Evolutionary conservation across 2,888 invertebrate genomes (phyloP), one percentile per base, ranked within the genome.

Genomic region (Cyrtodaria siliqua): DNA sequence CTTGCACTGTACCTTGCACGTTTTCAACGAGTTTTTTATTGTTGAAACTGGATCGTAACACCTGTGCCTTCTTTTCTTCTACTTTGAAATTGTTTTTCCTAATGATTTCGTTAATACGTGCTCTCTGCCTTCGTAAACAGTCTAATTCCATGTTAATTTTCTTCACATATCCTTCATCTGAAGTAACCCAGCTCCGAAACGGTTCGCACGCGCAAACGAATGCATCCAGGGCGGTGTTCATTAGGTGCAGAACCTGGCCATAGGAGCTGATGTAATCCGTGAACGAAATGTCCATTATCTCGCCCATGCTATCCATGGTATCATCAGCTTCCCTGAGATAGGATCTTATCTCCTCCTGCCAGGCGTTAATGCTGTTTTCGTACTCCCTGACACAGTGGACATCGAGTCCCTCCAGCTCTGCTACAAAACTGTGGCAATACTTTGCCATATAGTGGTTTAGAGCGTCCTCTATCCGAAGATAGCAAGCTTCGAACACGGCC

Each of bases 381-480:
- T 90, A 90, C 14, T 86, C 87, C 53, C 80, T 72, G 6, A 89
- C 88, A 49, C 82, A 72, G 2, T 69, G 62, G 2, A 89, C 83
- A 23, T 87, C 87, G 12, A 76, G 52, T 16, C 84, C 63, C 20
- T 80, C 81, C 3, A 84, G 77, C 60, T 90, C 90, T 0, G 85
- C 61, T 33, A 81, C 72, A 59, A 88, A 91, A 62, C 90, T 90
- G 18, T 87, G 79, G 56, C 90, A 91, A 72, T 87, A 91, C 60
- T 85, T 86, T 9, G 49, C 62, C 63, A 85, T 74, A 23, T 83
- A 79, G 29, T 71, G 64, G 27, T 72, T 62, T 2, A 78, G 52
- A 6, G 83, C 82, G 23, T 72, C 68, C 12, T 67, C 63, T 6
- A 83, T 24, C 24, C 79, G 64, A 14, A 74, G 70, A 23, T 70